Evolutionary conservation across 2,888 invertebrate genomes (phyloP).

Genomic region (Drosophila sordidula): DNA sequence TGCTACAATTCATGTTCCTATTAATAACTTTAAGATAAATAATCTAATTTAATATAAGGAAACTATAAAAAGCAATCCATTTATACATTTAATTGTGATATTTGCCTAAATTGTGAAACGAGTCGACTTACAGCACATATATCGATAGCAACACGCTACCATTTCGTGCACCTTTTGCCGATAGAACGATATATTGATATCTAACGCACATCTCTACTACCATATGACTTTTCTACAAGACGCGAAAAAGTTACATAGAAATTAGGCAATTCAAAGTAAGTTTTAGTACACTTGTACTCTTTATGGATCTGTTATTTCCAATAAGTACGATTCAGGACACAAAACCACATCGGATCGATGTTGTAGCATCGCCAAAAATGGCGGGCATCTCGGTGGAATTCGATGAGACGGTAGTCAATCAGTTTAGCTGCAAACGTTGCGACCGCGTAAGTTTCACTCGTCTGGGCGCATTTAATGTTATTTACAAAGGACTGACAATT

Average conservation of each 20-base stretch:
- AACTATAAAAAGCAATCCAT: background rate
- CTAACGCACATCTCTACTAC: conserved; percentile 48
- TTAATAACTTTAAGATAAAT: background rate
- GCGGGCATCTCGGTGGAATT: conserved; percentile 74
- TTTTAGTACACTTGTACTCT: conserved; percentile 34
- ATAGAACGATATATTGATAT: conserved; percentile 41
- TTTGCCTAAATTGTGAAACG: background rate
- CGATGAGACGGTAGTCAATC: conserved; percentile 70
- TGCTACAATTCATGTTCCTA: background rate
- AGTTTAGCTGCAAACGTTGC: conserved; percentile 76
- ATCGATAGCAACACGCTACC: background rate
- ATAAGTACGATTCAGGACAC: conserved; percentile 26
- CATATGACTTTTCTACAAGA: conserved; percentile 71
- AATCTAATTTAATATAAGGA: no score
- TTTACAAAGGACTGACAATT: conserved; percentile 22
- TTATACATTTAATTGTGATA: conserved; percentile 8
- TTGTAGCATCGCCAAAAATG: conserved; percentile 65
- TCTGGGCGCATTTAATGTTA: background rate
- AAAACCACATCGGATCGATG: conserved; percentile 55
- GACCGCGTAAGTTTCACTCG: conserved; percentile 66
- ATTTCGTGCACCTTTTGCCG: background rate
- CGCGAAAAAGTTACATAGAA: conserved; percentile 66
- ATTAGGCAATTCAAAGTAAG: conserved; percentile 60
- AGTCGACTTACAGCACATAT: background rate
- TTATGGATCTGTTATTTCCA: conserved; percentile 10